These are phyloP conservation scores for Poicephalus gulielmi DNA, from an alignment of 2,113 vertebrate genomes.

Conservation along the genomic window DNA sequence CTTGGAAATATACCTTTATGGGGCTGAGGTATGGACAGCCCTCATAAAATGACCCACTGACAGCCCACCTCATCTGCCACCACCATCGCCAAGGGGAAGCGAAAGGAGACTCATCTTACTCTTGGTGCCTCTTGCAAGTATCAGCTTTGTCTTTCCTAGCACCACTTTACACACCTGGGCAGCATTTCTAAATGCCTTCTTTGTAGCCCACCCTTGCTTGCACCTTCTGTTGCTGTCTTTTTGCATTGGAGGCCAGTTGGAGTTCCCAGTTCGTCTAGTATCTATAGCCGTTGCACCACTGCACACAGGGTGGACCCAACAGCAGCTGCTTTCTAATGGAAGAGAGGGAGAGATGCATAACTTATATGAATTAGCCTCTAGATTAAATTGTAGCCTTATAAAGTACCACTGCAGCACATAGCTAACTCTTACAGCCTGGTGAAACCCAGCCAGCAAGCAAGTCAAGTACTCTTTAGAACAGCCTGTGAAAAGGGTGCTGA, in stretches of 20 bases:
- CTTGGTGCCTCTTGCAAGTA: background rate
- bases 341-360: background rate
- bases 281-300: background rate
- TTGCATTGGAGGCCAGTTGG: rapidly evolving
- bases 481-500: background rate
- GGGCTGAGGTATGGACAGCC: background rate
- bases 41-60: background rate
- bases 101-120: background rate
- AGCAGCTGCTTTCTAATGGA: background rate
- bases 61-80: background rate
- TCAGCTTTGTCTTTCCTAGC: background rate
- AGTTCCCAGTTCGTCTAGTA: background rate
- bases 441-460: background rate
- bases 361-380: constrained; percentile 20
- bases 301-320: background rate
- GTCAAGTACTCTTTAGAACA: background rate
- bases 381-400: background rate
- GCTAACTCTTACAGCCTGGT: background rate
- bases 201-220: background rate
- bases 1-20: background rate
- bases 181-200: background rate
- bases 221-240: background rate
- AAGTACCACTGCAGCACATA: background rate
- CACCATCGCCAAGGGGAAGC: background rate
- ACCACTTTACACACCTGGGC: rapidly evolving